Evolutionary conservation across 2,888 invertebrate species (phyloP).

Genomic region (Chrysolina haemoptera): DNA sequence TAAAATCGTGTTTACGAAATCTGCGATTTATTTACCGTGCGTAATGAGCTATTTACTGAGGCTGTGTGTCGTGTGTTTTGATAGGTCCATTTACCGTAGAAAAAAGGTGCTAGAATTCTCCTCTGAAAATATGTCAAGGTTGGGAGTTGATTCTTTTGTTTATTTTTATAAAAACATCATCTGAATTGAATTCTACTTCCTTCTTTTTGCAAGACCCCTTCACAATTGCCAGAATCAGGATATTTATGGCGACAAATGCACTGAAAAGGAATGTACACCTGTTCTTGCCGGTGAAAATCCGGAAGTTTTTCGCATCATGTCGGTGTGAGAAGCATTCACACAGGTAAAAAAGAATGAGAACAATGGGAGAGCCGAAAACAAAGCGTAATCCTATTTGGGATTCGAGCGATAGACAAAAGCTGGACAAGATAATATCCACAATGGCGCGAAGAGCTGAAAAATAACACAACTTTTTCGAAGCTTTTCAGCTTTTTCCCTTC

Average conservation of each 20-base stretch:
- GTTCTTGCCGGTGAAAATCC: conserved; percentile 5
- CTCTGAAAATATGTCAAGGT: too few species aligned
- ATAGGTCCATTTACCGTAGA: too few species aligned
- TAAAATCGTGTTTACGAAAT: too few species aligned
- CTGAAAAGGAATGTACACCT: conserved; percentile 16
- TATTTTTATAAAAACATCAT: too few species aligned
- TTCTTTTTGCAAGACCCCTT: neutral
- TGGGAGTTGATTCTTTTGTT: too few species aligned
- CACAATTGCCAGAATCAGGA: neutral
- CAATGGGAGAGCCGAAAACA: conserved; percentile 22
- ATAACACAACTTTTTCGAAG: conserved; percentile 4
- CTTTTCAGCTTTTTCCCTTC: neutral
- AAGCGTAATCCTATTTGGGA: conserved; percentile 29
- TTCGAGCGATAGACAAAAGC: conserved; percentile 21
- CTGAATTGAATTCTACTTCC: too few species aligned
- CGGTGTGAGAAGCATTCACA: conserved; percentile 19
- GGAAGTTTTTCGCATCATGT: conserved; percentile 24
- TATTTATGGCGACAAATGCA: conserved; percentile 3
- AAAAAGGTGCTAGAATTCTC: too few species aligned
- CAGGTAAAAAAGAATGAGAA: conserved; percentile 5
- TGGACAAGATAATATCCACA: conserved; percentile 27
- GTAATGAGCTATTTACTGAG: too few species aligned
- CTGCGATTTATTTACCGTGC: too few species aligned
- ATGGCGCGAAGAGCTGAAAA: conserved; percentile 12
- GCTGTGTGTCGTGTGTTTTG: too few species aligned